Evolutionary conservation across 2,797 vertebrate genomes (phyloP).

Genomic region (Hephaestus fuliginosus): DNA sequence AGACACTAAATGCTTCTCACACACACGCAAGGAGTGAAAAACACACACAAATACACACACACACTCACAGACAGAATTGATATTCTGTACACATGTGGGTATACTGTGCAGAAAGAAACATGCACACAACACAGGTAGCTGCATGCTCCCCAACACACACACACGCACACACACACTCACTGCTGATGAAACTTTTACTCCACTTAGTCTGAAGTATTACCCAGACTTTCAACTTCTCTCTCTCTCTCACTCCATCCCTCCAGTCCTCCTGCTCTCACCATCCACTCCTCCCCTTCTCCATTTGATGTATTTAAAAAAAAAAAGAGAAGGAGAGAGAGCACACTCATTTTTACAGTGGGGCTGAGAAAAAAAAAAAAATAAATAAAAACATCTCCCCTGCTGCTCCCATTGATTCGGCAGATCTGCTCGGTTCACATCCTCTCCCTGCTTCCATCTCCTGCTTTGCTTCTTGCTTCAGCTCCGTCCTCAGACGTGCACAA

Average conservation of each 20-base stretch:
- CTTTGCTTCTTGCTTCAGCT: slow-evolving; percentile 26
- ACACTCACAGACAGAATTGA: background rate
- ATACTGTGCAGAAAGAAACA: slow-evolving; percentile 18
- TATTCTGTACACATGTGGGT: slow-evolving; percentile 22
- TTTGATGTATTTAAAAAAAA: slow-evolving; percentile 35
- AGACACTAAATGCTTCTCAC: slow-evolving; percentile 23
- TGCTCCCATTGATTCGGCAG: slow-evolving; percentile 62
- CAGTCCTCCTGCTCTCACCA: slow-evolving; percentile 17
- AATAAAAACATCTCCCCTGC: slow-evolving; percentile 48
- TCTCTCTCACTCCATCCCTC: slow-evolving; percentile 1
- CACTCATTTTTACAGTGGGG: slow-evolving; percentile 38
- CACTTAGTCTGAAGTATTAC: slow-evolving; percentile 51
- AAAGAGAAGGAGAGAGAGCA: slow-evolving; percentile 1
- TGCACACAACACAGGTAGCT: background rate
- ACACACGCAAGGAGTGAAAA: background rate
- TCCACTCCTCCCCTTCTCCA: slow-evolving; percentile 19
- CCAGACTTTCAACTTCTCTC: slow-evolving; percentile 26
- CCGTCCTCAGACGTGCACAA: slow-evolving; percentile 36
- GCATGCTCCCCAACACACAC: background rate
- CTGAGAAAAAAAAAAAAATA: slow-evolving; percentile 17
- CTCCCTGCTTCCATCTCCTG: slow-evolving; percentile 8
- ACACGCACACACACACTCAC: slow-evolving; percentile 26
- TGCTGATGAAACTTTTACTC: slow-evolving; percentile 61
- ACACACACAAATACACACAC: background rate
- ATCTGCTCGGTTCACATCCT: slow-evolving; percentile 43